Evolutionary conservation across 2,888 invertebrate species (phyloP).

Genomic region (Xestia rhomboidea): DNA sequence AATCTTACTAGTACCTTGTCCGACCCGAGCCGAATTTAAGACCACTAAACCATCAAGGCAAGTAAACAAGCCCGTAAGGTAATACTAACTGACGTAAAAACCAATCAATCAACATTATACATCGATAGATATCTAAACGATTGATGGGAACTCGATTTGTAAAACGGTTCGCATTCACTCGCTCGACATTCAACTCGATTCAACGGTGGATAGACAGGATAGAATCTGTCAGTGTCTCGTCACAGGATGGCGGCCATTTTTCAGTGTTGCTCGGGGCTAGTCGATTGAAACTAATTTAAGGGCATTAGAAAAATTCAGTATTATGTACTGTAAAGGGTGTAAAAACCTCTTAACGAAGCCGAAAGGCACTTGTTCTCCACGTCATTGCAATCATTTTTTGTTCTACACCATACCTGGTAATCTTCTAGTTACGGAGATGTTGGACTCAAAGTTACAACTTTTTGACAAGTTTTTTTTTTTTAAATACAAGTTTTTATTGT

Average conservation of each 20-base stretch:
- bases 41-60: no score
- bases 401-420: no score
- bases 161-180: constrained; percentile 39
- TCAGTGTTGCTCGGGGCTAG: neutral
- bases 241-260: constrained; percentile 10
- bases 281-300: neutral
- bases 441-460: no score
- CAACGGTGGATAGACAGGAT: constrained; percentile 10
- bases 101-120: constrained; percentile 10
- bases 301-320: neutral
- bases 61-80: neutral
- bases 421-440: no score
- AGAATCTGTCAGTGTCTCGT: constrained; percentile 36
- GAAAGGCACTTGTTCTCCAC: no score
- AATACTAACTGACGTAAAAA: neutral
- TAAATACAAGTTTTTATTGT: no score
- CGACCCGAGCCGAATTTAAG: no score
- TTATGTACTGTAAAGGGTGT: no score
- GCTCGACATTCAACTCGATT: constrained; percentile 23
- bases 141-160: constrained; percentile 39
- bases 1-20: neutral
- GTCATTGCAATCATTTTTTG: no score
- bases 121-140: constrained; percentile 34
- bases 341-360: no score
- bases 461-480: no score